These are phyloP conservation scores for Acanthosepion esculentum DNA, from an alignment of 2,888 invertebrate genomes.

Conservation along the genomic window DNA sequence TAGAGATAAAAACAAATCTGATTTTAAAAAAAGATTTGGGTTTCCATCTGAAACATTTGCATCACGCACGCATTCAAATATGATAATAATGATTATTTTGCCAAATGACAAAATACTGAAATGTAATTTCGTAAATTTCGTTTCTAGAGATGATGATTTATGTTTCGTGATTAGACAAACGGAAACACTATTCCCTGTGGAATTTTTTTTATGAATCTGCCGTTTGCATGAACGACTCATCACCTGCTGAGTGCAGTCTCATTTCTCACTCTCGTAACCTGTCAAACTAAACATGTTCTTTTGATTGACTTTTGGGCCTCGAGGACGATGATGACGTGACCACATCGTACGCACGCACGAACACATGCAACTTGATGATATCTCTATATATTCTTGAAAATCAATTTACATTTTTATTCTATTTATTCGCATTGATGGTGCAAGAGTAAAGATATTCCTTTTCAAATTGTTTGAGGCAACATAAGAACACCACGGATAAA, in stretches of 20 bases:
- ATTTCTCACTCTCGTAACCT: neutral
- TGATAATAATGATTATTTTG: neutral
- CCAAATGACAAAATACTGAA: neutral
- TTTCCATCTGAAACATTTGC: neutral
- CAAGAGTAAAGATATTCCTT: too few species aligned
- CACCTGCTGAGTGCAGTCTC: neutral
- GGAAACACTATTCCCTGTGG: neutral
- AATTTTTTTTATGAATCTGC: neutral
- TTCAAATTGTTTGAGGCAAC: too few species aligned
- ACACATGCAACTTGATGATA: neutral
- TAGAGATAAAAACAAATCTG: neutral
- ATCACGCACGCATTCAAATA: neutral
- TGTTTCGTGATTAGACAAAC: neutral
- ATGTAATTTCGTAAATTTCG: neutral
- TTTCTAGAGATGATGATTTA: neutral
- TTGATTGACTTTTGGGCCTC: neutral
- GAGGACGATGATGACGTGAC: neutral
- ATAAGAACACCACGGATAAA: too few species aligned
- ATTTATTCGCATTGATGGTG: too few species aligned
- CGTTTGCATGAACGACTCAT: neutral
- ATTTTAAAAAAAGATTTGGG: neutral
- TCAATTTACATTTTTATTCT: too few species aligned
- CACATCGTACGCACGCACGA: neutral
- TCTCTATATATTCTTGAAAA: too few species aligned
- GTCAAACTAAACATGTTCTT: neutral